A percentile compares a stretch with the other conserved stretches of the same genome.
phyloP scores from a whole-genome alignment of 2,888 invertebrate genomes.

The Epistrophe eligans region DNA sequence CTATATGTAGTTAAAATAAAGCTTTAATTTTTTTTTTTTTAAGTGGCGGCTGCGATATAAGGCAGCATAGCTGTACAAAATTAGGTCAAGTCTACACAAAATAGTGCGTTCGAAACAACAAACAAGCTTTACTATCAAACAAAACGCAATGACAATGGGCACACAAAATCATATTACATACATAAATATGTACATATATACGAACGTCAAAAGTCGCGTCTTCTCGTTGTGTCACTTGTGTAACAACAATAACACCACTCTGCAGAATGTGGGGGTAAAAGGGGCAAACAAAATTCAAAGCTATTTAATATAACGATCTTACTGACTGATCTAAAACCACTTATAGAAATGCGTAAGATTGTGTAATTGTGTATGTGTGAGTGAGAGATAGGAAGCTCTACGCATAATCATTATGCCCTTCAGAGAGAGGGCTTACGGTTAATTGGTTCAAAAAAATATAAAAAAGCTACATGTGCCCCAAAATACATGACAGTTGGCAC shows the following conservation, averaged over 20 bases:
- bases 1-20: slow-evolving; percentile 6
- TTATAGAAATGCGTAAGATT: slow-evolving; percentile 43
- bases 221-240: slow-evolving; percentile 47
- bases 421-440: slow-evolving; percentile 49
- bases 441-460: slow-evolving; percentile 42
- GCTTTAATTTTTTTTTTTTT: slow-evolving; percentile 22
- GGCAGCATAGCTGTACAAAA: slow-evolving; percentile 18
- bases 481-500: slow-evolving; percentile 1
- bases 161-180: slow-evolving; percentile 14
- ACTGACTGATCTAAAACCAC: slow-evolving; percentile 21
- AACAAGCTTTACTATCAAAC: slow-evolving; percentile 45
- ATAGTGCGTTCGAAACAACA: slow-evolving; percentile 55
- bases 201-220: slow-evolving; percentile 14
- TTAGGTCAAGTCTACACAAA: slow-evolving; percentile 61
- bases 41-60: slow-evolving; percentile 44
- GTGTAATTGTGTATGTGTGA: neutral
- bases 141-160: slow-evolving; percentile 51
- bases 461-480: slow-evolving; percentile 8
- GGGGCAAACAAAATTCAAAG: slow-evolving; percentile 8
- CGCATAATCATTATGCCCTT: slow-evolving; percentile 70
- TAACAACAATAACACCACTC: slow-evolving; percentile 37
- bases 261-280: neutral
- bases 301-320: slow-evolving; percentile 32
- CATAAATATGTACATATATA: neutral
- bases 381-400: slow-evolving; percentile 26